Evolutionary conservation across 2,888 invertebrate genomes (phyloP).

Genomic region (Carpatolechia fugitivella): DNA sequence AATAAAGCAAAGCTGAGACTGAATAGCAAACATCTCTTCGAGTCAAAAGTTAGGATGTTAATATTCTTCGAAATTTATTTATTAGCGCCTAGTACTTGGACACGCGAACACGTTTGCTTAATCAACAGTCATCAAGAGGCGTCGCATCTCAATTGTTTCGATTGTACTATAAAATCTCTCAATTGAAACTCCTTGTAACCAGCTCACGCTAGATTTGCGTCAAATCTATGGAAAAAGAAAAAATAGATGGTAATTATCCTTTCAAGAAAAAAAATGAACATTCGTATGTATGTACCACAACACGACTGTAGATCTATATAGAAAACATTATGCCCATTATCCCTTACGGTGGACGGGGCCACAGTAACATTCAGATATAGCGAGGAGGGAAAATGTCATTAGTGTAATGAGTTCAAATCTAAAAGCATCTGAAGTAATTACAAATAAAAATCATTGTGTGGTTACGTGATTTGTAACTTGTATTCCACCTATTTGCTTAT

Average conservation of each 20-base stretch:
- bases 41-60: background rate
- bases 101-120: slow-evolving; percentile 35
- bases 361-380: too few relatives aligned
- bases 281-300: too few relatives aligned
- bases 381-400: too few relatives aligned
- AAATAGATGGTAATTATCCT: too few relatives aligned
- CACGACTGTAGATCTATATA: too few relatives aligned
- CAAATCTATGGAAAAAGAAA: too few relatives aligned
- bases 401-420: too few relatives aligned
- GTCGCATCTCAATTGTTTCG: slow-evolving; percentile 60
- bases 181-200: slow-evolving; percentile 63
- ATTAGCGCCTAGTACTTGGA: background rate
- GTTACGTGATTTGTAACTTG: background rate
- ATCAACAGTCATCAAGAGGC: slow-evolving; percentile 51
- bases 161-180: slow-evolving; percentile 56
- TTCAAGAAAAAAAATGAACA: too few relatives aligned
- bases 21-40: too few relatives aligned
- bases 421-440: background rate
- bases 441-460: background rate
- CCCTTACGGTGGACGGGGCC: too few relatives aligned
- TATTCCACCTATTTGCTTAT: background rate
- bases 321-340: too few relatives aligned
- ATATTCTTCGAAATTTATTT: background rate
- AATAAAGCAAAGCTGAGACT: too few relatives aligned
- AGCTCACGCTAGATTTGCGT: slow-evolving; percentile 42